These are phyloP conservation scores for Ceraclea dissimilis DNA, from an alignment of 2,888 invertebrate genomes.

Conservation along the genomic window DNA sequence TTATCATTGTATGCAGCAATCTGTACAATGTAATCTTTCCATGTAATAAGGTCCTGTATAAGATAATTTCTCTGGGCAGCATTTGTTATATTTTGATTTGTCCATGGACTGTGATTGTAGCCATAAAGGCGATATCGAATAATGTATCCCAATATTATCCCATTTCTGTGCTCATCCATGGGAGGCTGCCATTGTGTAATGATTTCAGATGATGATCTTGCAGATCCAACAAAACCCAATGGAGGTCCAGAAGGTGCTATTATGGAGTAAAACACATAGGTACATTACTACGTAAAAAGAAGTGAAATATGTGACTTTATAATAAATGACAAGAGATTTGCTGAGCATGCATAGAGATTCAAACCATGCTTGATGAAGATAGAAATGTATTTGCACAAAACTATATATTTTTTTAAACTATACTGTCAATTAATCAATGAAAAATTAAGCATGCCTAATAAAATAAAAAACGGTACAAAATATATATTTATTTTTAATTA, in stretches of 20 bases:
- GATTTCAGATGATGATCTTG: constrained; percentile 89
- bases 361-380: too few relatives aligned
- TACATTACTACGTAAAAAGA: background rate
- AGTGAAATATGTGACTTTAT: too few relatives aligned
- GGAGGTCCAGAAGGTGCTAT: constrained; percentile 95
- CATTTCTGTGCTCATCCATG: constrained; percentile 88
- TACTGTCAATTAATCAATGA: too few relatives aligned
- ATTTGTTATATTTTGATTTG: constrained; percentile 83
- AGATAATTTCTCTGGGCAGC: constrained; percentile 86
- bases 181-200: constrained; percentile 98
- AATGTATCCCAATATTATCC: constrained; percentile 88
- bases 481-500: too few relatives aligned
- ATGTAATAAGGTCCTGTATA: constrained; percentile 89
- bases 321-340: background rate
- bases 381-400: too few relatives aligned
- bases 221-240: constrained; percentile 88
- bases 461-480: too few relatives aligned
- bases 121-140: constrained; percentile 86
- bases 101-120: constrained; percentile 90
- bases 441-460: too few relatives aligned
- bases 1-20: constrained; percentile 96
- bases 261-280: background rate
- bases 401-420: too few relatives aligned
- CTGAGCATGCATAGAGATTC: background rate
- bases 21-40: constrained; percentile 95